Evolutionary conservation across 92 coral and sea anemone genomes (phyloP), one percentile per base, ranked within the genome.

Genomic region (Galaxea fascicularis): DNA sequence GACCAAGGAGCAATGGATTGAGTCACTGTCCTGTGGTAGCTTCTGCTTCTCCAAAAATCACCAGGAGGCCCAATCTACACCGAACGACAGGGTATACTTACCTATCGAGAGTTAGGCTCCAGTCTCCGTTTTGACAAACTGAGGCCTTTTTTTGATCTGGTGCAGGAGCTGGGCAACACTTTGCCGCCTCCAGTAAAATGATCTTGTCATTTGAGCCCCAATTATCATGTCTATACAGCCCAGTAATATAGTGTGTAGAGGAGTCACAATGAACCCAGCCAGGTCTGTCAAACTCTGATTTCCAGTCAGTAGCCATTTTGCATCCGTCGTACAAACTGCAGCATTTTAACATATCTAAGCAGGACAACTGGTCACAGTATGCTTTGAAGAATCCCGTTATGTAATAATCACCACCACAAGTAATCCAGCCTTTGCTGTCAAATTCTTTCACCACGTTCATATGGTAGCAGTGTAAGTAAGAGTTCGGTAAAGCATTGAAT

Each of bases 351-450:
- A 58, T 24, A n/a, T 92, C 95, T 41, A 92, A 78, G 28, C 90
- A 90, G 49, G 28, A 16, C 64, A 92, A 65, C 18, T 24, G 35
- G 65, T 92, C 87, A 20, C 95, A 90, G 20, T 79, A 49, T 8
- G 88, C 83, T 58, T 89, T 82, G 75, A 89, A 91, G 58, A 91
- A 10, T 13, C 95, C 93, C 4, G 90, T n/a, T 83, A 91, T 59
- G 79, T 73, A 89, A 83, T 91, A 85, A 5, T 71, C 95, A 22
- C 20, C 77, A 8, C 25, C 86, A 8, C 98, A 94, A 22, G 81
- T 60, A 86, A 93, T 94, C 67, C 73, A 59, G 22, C 98, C 98
- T 72, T 86, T 82, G n/a, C 76, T 80, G 73, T 92, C 93, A 59
- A 93, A 93, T 3, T 91, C 85, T 18, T 13, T 0, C 22, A 20